Percentiles rank a stretch among this genome's conserved stretches.
These are phyloP conservation scores for Gerosis bhagava DNA, from an alignment of 2,888 invertebrate species.

Conservation along the genomic window DNA sequence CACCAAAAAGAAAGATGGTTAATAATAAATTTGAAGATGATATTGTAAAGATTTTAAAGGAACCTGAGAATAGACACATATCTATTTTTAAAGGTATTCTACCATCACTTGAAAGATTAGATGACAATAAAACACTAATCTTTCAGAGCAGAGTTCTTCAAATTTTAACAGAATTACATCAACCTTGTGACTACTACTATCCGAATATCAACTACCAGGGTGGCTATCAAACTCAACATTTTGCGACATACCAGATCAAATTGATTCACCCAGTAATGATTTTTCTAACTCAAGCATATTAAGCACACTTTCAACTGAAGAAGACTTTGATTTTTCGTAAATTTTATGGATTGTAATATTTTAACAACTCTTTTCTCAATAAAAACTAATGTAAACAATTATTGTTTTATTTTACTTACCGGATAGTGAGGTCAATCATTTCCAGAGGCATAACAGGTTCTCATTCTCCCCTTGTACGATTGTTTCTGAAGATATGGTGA, in stretches of 20 bases:
- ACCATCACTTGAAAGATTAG: slow-evolving; percentile 38
- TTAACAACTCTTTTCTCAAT: slow-evolving; percentile 35
- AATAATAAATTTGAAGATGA: no score
- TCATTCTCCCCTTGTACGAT: slow-evolving; percentile 39
- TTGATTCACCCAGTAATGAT: slow-evolving; percentile 37
- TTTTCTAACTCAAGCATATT: slow-evolving; percentile 35
- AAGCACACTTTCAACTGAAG: slow-evolving; percentile 32
- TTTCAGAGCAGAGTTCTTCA: slow-evolving; percentile 36
- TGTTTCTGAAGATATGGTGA: slow-evolving; percentile 12
- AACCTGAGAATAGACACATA: slow-evolving; percentile 34
- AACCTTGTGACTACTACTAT: slow-evolving; percentile 29
- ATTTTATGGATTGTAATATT: slow-evolving; percentile 36
- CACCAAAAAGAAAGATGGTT: no score
- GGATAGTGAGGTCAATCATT: slow-evolving; percentile 35
- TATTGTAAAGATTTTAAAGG: no score
- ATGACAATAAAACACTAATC: slow-evolving; percentile 37
- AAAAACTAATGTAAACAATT: slow-evolving; percentile 37
- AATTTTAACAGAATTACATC: slow-evolving; percentile 34
- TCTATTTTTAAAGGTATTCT: slow-evolving; percentile 37
- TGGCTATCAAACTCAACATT: slow-evolving; percentile 35
- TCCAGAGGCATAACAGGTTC: slow-evolving; percentile 41
- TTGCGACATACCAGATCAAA: slow-evolving; percentile 37
- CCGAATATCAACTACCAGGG: slow-evolving; percentile 14
- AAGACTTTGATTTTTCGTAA: slow-evolving; percentile 39
- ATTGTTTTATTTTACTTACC: no score